phyloP scores from a whole-genome alignment of 2,888 invertebrate species.

The Leptinotarsa peninsularis region DNA sequence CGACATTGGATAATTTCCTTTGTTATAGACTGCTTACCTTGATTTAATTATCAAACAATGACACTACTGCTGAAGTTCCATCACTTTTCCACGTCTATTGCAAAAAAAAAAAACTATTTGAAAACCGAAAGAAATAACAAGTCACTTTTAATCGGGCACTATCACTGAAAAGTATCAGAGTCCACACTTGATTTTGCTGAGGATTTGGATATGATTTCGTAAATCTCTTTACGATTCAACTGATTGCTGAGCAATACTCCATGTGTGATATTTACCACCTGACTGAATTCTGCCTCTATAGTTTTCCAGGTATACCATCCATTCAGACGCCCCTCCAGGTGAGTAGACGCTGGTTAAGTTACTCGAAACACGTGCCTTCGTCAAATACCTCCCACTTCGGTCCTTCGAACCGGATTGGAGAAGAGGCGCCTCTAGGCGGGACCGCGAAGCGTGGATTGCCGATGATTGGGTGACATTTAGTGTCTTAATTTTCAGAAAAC shows the following conservation, averaged over 20 bases:
- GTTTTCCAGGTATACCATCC: slow-evolving; percentile 57
- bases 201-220: slow-evolving; percentile 23
- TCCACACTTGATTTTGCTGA: slow-evolving; percentile 18
- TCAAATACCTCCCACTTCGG: slow-evolving; percentile 34
- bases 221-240: slow-evolving; percentile 29
- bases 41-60: not conserved
- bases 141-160: slow-evolving; percentile 16
- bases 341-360: slow-evolving; percentile 35
- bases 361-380: slow-evolving; percentile 55
- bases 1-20: not conserved
- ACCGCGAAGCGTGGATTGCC: slow-evolving; percentile 38
- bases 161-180: slow-evolving; percentile 19
- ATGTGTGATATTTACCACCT: slow-evolving; percentile 55
- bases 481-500: slow-evolving; percentile 48
- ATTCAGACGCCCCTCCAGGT: slow-evolving; percentile 51
- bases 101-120: not conserved
- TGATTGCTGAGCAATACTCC: slow-evolving; percentile 38
- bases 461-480: slow-evolving; percentile 44
- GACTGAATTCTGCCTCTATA: slow-evolving; percentile 56
- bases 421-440: slow-evolving; percentile 34
- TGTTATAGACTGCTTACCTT: not conserved
- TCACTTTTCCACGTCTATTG: slow-evolving; percentile 3
- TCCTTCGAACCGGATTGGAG: slow-evolving; percentile 40
- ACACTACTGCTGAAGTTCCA: slow-evolving; percentile 1
- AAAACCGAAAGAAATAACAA: slow-evolving; percentile 7